phyloP scores from a whole-genome alignment of 2,797 vertebrate genomes.

The Streptopelia turtur region DNA sequence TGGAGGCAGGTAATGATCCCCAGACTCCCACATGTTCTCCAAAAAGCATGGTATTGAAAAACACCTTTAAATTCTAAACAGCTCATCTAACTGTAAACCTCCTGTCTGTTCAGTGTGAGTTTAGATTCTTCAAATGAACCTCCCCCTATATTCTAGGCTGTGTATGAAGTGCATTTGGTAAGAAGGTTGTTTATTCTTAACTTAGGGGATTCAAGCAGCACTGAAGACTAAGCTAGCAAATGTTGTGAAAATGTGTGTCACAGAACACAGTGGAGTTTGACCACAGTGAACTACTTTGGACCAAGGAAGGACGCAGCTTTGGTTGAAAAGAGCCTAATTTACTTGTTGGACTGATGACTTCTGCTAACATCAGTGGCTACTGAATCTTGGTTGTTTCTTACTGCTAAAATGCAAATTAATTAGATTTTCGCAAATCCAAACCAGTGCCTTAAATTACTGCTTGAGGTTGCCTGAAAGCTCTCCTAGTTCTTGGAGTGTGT shows the following conservation, averaged over 20 bases:
- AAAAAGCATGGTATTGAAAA: neutral
- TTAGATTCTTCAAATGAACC: neutral
- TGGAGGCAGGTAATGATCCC: neutral
- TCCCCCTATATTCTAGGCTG: neutral
- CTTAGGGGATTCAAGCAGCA: neutral
- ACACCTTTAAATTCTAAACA: neutral
- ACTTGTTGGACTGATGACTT: neutral
- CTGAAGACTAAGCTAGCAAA: neutral
- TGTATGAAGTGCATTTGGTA: neutral
- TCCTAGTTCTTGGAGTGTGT: neutral
- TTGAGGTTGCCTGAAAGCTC: neutral
- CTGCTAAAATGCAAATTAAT: neutral
- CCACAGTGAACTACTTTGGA: neutral
- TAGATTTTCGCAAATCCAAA: neutral
- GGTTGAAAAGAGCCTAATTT: neutral
- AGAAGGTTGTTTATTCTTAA: neutral
- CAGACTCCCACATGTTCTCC: neutral
- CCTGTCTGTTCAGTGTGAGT: neutral
- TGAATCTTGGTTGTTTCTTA: neutral
- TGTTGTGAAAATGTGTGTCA: neutral
- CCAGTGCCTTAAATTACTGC: neutral
- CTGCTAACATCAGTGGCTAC: neutral
- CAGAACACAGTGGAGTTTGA: neutral
- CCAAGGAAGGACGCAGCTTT: neutral
- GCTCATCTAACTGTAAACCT: neutral